Evolutionary conservation across 1,140 invertebrate genomes (phyloP), one percentile per base, ranked within the genome.

Genomic region (Gonioctena quinquepunctata): DNA sequence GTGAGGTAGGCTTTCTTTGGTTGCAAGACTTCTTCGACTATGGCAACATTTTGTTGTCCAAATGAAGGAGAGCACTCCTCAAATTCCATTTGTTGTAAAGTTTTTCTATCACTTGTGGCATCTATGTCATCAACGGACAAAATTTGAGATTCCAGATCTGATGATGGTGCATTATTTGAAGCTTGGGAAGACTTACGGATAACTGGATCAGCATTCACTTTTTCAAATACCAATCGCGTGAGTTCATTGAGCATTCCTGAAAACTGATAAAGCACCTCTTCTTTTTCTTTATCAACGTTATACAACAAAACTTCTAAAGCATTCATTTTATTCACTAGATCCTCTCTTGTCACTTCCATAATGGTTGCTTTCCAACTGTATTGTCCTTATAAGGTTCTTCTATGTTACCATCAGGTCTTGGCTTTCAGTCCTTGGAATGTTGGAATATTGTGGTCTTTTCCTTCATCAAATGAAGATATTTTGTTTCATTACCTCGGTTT

Each of bases 21-120:
- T 54, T 75, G 49, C 28, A 89, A 86, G 0, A 80, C 21, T 27
- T 83, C 82, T 77, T 87, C 86, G 6, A 77, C 77, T 5, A 86
- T 81, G 8, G 84, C 82, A 22, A 74, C 68, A 60, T 22, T 66
- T 68, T 65, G 61, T 49, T 75, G 54, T 50, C 70, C 69, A 19
- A 68, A 66, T 18, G 59, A 66, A 26, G 54, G 21, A 60, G 70
- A 72, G 7, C 57, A 66, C 25, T 48, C 25, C 13, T 67, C 63
- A 67, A 76, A 81, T 73, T 80, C 76, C 22, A 77, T 56, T 54
- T 73, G 4, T 63, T 68, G 70, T 7, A 81, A 60, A 27, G 71
- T 26, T 42, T 67, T 68, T 27, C 57, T 52, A 56, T 74, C 66
- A 22, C 49, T 60, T 23, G 73, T 70, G 19, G 71, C 56, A 16